Base-by-base conservation (phyloP, 2,888 invertebrate species). In the Pollenia angustigena region DNA sequence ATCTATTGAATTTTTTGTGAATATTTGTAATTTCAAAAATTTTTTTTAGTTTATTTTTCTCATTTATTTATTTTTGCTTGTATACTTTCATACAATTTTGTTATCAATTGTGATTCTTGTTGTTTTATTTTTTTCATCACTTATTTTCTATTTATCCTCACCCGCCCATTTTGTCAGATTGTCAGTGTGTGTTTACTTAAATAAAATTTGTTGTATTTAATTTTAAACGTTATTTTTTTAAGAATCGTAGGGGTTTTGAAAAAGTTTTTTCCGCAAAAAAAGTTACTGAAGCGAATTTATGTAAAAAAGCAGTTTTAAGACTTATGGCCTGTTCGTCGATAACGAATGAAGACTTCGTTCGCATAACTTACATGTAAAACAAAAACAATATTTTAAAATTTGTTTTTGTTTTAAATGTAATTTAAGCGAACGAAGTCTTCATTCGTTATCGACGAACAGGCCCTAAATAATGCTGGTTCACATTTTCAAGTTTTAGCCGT, bases 31-130 rank as follows among this genome's bases (percentile, higher is more conserved):
- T 62, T 62, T 1, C 16, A 44, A 42, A 42, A 16, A 42, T 40
- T 60, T 42, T 11, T 4, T 62, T 62, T 11, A 11, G 42, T 62
- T 42, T 40, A 3, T 23, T 60, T 2, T 11, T 40, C 14, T 18
- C 12, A 32, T 23, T 12, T 23, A 56, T 23, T 46, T 46, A 12
- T 64, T 48, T 74, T 11, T 10, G 23, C 11, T 60, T 32, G 48
- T 14, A 4, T n/a, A 64, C 60, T 66, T 76, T 32, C 54, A 44
- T 66, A 46, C 2, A 54, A 44, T 76, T 54, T 64, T 54, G 2
- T 64, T 62, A 75, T 52, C 54, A 56, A 32, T 76, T 66, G 32
- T 48, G 56, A 32, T 66, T 23, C 23, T 64, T 46, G 1, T 46
- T n/a, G 64, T 46, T 54, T 23, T 11, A 48, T 44, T 56, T 40